phyloP scores from a whole-genome alignment of 2,113 vertebrate species.

The Lipotes vexillifer region DNA sequence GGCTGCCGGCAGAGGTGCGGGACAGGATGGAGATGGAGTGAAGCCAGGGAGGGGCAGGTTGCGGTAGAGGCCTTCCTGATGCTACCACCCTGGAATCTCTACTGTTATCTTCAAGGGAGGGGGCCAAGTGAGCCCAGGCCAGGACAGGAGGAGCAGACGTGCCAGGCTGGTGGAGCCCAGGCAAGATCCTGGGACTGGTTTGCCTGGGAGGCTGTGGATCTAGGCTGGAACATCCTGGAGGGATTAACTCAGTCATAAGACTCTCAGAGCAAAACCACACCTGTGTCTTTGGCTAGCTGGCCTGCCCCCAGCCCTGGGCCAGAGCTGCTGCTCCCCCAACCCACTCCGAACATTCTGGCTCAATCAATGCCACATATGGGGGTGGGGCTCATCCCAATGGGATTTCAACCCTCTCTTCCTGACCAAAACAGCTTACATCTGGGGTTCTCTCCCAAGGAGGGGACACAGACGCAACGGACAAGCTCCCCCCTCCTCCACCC shows the following conservation, averaged over 20 bases:
- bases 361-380: neutral
- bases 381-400: neutral
- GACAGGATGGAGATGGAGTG: slow-evolving; percentile 75
- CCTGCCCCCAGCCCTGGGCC: neutral
- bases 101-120: neutral
- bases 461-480: neutral
- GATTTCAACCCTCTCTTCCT: neutral
- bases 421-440: neutral
- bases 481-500: too few relatives aligned
- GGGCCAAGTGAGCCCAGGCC: neutral
- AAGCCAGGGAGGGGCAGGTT: neutral
- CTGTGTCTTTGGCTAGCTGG: neutral
- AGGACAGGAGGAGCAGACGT: neutral
- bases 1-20: slow-evolving; percentile 81
- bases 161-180: neutral
- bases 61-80: neutral
- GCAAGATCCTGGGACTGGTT: slow-evolving; percentile 41
- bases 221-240: neutral
- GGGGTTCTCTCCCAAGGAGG: slow-evolving; percentile 40
- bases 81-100: neutral
- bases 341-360: neutral
- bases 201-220: slow-evolving; percentile 31
- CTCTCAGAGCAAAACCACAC: slow-evolving; percentile 29
- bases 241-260: slow-evolving; percentile 34
- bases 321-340: neutral